Percentiles rank a stretch among this genome's conserved stretches.
Conservation (phyloP, 2,888 invertebrate species). For the Acheta domesticus region DNA sequence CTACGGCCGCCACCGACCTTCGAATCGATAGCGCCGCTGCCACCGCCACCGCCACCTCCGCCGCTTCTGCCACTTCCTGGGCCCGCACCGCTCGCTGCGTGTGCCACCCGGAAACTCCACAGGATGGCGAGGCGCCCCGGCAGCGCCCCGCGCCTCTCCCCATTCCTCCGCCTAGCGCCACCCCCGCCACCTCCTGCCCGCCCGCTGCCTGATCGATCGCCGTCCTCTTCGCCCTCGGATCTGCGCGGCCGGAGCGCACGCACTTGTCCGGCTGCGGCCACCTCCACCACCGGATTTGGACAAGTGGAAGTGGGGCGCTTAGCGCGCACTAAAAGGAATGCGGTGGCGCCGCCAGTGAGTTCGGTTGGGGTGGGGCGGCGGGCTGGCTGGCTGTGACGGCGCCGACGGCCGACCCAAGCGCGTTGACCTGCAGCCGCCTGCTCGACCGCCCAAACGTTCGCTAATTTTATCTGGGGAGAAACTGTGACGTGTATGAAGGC, state of each 20-base stretch:
- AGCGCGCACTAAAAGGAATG: neutral
- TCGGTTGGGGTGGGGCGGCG: neutral
- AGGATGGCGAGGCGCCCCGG: neutral
- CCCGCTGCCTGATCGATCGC: neutral
- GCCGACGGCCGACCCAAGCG: neutral
- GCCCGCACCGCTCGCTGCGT: neutral
- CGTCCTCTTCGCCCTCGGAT: neutral
- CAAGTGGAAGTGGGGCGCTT: constrained; percentile 10
- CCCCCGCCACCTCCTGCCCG: too few species aligned
- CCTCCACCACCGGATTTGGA: neutral
- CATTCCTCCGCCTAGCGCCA: neutral
- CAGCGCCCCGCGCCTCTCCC: too few species aligned
- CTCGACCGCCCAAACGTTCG: neutral
- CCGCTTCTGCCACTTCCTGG: neutral
- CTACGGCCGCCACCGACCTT: neutral
- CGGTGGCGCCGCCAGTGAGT: neutral
- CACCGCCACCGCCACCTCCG: neutral
- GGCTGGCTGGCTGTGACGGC: neutral
- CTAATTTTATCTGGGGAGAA: too few species aligned
- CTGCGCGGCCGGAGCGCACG: neutral
- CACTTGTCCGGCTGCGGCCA: neutral
- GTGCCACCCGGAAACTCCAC: constrained; percentile 1
- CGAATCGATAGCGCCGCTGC: neutral
- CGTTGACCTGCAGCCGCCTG: neutral
- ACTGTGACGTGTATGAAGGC: too few species aligned